These are phyloP conservation scores for Cololabis saira DNA, from an alignment of 2,113 vertebrate genomes.

Conservation along the genomic window DNA sequence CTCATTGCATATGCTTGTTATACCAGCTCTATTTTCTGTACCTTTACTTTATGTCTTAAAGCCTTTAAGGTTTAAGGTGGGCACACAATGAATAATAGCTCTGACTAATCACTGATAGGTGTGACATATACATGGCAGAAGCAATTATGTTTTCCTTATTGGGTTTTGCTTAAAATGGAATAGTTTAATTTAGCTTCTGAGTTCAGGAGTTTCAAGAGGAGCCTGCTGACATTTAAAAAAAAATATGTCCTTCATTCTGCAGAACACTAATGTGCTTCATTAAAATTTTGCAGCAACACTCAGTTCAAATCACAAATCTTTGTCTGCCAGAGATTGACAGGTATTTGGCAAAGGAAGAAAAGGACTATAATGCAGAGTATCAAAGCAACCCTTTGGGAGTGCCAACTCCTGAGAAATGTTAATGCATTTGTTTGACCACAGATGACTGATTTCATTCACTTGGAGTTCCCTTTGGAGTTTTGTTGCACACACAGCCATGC, in stretches of 20 bases:
- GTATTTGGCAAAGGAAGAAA: constrained; percentile 37
- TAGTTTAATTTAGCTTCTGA: background rate
- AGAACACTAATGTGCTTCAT: constrained; percentile 14
- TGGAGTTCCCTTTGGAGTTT: constrained; percentile 35
- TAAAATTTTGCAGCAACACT: background rate
- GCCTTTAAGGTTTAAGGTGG: background rate
- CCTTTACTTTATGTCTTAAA: background rate
- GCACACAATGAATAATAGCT: constrained; percentile 5
- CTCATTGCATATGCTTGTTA: background rate
- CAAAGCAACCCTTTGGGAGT: constrained; percentile 28
- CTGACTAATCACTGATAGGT: background rate
- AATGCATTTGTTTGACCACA: constrained; percentile 52
- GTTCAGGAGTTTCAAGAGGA: constrained; percentile 8
- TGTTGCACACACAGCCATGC: constrained; percentile 31
- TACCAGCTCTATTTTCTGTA: background rate
- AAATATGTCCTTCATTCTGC: background rate
- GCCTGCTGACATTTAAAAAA: constrained; percentile 4
- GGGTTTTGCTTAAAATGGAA: constrained; percentile 19
- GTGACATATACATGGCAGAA: background rate
- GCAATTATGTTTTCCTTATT: background rate
- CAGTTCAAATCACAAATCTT: constrained; percentile 6
- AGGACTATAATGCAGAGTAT: constrained; percentile 22
- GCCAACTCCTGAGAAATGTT: constrained; percentile 35
- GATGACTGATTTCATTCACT: constrained; percentile 58
- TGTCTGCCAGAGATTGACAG: constrained; percentile 25